Base-by-base conservation (phyloP, 2,113 vertebrate species). In the Sinocyclocheilus grahami region DNA sequence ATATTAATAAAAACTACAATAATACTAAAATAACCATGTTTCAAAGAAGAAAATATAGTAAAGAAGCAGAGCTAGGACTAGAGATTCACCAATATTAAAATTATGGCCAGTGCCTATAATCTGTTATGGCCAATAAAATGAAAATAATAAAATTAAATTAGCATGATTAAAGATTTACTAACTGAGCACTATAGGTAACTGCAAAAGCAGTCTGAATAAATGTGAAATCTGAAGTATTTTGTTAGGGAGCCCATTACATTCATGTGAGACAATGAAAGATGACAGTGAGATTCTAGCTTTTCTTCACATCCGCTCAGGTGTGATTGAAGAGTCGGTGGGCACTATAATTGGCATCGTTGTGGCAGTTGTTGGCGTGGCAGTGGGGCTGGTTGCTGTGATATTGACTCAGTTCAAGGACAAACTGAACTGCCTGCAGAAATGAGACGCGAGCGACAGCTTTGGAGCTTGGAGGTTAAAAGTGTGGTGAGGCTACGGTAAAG, bases 251-350 rank as follows among this genome's bases (percentile, higher is more conserved):
- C 12, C 16, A 51, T 67, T 48, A 65, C 60, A 82, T 51, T 27
- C 10, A 58, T 42, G 20, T 65, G 18, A 60, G 18, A 33, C 53
- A 37, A 27, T n/a, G 1, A 46, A 2, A 65, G 5, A 46, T 63
- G 20, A n/a, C 6, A 39, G 10, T 62, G n/a, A 63, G 3, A 63
- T 18, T 48, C 10, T 53, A 67, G 9, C 42, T 51, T 53, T 13
- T n/a, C 58, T 27, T 30, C 30, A 22, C 11, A 78, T 88, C 83
- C 13, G 27, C 46, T 4, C 67, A 94, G 94, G 91, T 39, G 76
- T 93, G 86, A 51, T 53, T 27, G 92, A 94, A 86, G 94, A 94
- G 85, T 93, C 93, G 51, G 90, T 94, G 69, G 94, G 92, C 87
- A 93, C 90, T 7, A 91, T 92, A 82, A 88, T 93, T 14, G 93